Percentiles rank a stretch among this genome's conserved stretches.
Conservation (phyloP, 2,797 vertebrate species). For the Antrozous pallidus region DNA sequence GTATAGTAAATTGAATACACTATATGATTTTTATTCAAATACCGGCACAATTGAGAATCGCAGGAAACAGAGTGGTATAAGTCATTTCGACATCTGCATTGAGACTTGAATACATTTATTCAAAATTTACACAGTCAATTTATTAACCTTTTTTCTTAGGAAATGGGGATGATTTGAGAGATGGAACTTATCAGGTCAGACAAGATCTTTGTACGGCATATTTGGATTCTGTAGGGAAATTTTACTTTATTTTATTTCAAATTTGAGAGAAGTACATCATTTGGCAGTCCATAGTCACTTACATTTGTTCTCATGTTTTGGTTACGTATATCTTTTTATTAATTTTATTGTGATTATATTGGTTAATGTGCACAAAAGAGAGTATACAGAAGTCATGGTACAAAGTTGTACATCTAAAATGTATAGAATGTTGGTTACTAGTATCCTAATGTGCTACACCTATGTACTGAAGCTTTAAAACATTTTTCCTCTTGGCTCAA, state of each 20-base stretch:
- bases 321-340: not conserved
- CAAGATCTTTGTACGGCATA: not conserved
- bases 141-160: not conserved
- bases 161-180: not conserved
- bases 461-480: slow-evolving; percentile 16
- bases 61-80: not conserved
- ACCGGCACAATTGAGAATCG: not conserved
- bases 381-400: no score
- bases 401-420: not conserved
- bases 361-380: not conserved
- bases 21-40: slow-evolving; percentile 20
- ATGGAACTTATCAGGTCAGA: not conserved
- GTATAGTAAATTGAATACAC: not conserved
- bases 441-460: slow-evolving; percentile 29
- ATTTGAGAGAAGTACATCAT: slow-evolving; percentile 37
- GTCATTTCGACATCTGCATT: not conserved
- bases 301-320: slow-evolving; percentile 18
- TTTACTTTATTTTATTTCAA: slow-evolving; percentile 52
- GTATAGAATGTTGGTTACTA: not conserved
- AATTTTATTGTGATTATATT: not conserved
- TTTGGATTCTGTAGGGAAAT: not conserved
- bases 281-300: slow-evolving; percentile 29
- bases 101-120: not conserved
- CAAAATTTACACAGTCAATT: not conserved
- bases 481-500: slow-evolving; percentile 74